A percentile compares a stretch with the other conserved stretches of the same genome.
These are phyloP conservation scores for Brachionus rotundiformis DNA, from an alignment of 1,140 invertebrate species.

Conservation along the genomic window DNA sequence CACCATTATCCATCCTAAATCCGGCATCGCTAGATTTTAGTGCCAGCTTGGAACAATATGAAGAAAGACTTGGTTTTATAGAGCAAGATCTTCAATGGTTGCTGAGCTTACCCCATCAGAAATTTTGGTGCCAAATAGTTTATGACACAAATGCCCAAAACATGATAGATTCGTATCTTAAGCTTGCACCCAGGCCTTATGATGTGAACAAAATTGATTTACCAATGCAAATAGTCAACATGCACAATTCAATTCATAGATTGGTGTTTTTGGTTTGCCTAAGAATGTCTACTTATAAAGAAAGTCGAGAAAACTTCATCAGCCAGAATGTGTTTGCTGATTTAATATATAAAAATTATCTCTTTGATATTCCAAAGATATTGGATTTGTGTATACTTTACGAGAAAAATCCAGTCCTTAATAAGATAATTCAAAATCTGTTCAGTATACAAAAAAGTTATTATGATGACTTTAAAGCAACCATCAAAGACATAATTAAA, in stretches of 20 bases:
- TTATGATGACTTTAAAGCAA: conserved; percentile 38
- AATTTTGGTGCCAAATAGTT: conserved; percentile 49
- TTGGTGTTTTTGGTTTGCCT: conserved; percentile 19
- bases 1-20: conserved; percentile 19
- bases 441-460: conserved; percentile 30
- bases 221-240: neutral
- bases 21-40: neutral
- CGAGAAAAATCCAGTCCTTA: conserved; percentile 11
- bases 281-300: conserved; percentile 51
- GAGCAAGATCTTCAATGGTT: conserved; percentile 46
- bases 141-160: conserved; percentile 18
- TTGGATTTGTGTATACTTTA: conserved; percentile 37
- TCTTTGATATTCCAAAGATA: conserved; percentile 47
- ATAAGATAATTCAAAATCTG: conserved; percentile 29
- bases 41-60: conserved; percentile 14
- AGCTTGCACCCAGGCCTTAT: conserved; percentile 25
- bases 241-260: conserved; percentile 9
- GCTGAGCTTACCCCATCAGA: conserved; percentile 39
- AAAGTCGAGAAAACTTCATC: conserved; percentile 34
- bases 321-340: conserved; percentile 36
- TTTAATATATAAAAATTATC: conserved; percentile 44
- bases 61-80: conserved; percentile 5
- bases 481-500: conserved; percentile 10
- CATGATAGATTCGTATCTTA: conserved; percentile 41
- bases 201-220: conserved; percentile 20